These are phyloP conservation scores for Cygnus buccinator DNA, from an alignment of 2,113 vertebrate species.

Conservation along the genomic window DNA sequence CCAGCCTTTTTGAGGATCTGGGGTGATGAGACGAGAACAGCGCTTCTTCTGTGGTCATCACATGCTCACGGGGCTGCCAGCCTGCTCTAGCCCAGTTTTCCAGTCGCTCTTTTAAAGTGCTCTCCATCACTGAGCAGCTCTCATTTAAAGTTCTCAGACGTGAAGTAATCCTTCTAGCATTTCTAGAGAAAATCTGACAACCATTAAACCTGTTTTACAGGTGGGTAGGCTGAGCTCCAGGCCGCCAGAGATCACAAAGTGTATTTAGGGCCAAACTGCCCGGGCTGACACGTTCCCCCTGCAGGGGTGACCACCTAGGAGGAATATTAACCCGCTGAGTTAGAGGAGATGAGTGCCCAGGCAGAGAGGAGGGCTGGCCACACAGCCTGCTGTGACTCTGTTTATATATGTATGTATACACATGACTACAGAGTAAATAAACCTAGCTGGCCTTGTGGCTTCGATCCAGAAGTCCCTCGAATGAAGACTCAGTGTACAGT, in stretches of 20 bases:
- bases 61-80: not conserved
- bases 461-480: not conserved
- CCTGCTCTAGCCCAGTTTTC: not conserved
- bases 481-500: not conserved
- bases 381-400: not conserved
- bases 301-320: not conserved
- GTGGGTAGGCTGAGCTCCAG: slow-evolving; percentile 1
- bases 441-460: not conserved
- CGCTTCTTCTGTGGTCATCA: not conserved
- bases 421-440: not conserved
- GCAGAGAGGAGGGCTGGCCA: not conserved
- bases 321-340: not conserved
- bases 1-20: not conserved
- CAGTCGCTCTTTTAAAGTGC: not conserved
- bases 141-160: slow-evolving; percentile 14
- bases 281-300: not conserved
- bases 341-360: not conserved
- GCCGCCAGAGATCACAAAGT: not conserved
- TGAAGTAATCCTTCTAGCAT: slow-evolving; percentile 27
- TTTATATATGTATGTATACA: not conserved
- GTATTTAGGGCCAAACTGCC: not conserved
- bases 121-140: not conserved
- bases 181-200: not conserved
- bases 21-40: not conserved
- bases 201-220: slow-evolving; percentile 43